Evolutionary conservation across 1,140 invertebrate genomes (phyloP).

Genomic region (Trialeurodes vaporariorum): DNA sequence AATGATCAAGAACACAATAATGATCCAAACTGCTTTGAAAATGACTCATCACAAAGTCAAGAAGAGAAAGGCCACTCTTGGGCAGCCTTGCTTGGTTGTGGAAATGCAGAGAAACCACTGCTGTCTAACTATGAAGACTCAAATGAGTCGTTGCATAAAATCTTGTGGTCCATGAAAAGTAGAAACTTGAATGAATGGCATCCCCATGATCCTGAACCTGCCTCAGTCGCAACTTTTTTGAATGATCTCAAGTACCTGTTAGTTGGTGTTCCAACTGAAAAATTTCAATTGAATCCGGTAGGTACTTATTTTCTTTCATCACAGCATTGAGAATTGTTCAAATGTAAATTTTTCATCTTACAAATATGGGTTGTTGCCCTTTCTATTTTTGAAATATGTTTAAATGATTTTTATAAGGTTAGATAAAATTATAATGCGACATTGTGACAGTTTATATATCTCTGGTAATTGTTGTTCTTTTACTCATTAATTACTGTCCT

Average conservation of each 20-base stretch:
- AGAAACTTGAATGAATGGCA: neutral
- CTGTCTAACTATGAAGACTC: neutral
- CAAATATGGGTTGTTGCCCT: no score
- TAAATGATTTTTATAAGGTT: no score
- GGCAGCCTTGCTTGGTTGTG: neutral
- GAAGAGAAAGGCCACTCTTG: neutral
- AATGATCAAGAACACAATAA: neutral
- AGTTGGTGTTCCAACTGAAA: neutral
- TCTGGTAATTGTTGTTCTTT: no score
- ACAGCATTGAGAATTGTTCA: neutral
- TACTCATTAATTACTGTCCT: no score
- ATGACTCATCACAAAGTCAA: neutral
- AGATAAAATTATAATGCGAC: no score
- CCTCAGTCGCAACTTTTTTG: neutral
- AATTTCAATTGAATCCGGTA: neutral
- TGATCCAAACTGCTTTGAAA: neutral
- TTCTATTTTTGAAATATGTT: no score
- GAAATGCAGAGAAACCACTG: neutral
- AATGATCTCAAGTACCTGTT: neutral
- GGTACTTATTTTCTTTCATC: neutral
- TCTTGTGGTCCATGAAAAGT: neutral
- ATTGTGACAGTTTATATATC: no score
- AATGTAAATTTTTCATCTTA: no score
- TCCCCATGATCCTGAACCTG: neutral
- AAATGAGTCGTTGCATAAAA: neutral